A percentile compares a stretch with the other conserved stretches of the same genome.
Conservation (phyloP, 1,140 invertebrate species). For the Drosophila dunni region DNA sequence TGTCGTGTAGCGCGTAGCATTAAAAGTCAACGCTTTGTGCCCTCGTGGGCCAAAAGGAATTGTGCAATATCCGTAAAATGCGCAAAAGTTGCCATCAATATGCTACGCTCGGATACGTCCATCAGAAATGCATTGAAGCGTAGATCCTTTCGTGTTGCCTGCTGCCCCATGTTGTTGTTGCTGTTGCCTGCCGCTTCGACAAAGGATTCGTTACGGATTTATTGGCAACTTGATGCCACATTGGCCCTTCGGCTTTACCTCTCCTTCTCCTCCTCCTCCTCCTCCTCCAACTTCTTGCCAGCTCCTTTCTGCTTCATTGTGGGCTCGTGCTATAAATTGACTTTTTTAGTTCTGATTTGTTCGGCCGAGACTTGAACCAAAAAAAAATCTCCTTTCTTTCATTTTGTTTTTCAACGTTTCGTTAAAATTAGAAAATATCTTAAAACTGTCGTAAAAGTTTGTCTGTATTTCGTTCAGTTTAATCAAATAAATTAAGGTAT, state of each 20-base stretch:
- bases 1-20: slow-evolving; percentile 28
- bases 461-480: slow-evolving; percentile 56
- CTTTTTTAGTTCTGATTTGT: slow-evolving; percentile 61
- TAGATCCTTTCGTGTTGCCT: slow-evolving; percentile 75
- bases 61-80: slow-evolving; percentile 83
- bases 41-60: slow-evolving; percentile 43
- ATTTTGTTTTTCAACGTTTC: slow-evolving; percentile 9
- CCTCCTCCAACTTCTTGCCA: slow-evolving; percentile 23
- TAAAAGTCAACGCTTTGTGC: slow-evolving; percentile 42
- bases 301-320: slow-evolving; percentile 3
- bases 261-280: slow-evolving; percentile 22
- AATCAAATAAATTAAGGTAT: slow-evolving; percentile 63
- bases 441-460: slow-evolving; percentile 53
- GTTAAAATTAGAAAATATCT: slow-evolving; percentile 48
- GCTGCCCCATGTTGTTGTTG: background rate
- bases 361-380: slow-evolving; percentile 27
- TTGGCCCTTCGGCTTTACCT: slow-evolving; percentile 30
- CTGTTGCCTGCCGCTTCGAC: slow-evolving; percentile 54
- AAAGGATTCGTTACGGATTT: slow-evolving; percentile 83
- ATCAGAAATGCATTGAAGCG: slow-evolving; percentile 82
- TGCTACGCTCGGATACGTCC: slow-evolving; percentile 83
- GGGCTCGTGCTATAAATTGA: slow-evolving; percentile 76
- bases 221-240: slow-evolving; percentile 67
- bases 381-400: slow-evolving; percentile 19
- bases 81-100: slow-evolving; percentile 83